Percentiles rank a stretch among this genome's conserved stretches.
Conservation (phyloP, 1,140 invertebrate genomes). For the Ips typographus region DNA sequence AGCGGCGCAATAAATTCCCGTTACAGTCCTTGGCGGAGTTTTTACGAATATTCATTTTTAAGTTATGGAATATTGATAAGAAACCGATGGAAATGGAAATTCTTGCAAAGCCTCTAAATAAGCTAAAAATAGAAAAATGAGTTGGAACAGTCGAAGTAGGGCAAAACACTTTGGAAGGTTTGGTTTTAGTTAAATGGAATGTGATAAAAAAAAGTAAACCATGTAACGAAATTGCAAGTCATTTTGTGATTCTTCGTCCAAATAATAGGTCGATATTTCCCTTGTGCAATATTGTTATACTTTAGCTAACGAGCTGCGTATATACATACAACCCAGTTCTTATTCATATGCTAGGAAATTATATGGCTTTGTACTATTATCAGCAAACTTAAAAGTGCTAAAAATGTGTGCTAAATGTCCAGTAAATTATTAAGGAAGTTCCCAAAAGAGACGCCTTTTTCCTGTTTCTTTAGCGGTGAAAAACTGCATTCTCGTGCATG, state of each 20-base stretch:
- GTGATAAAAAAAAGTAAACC: not conserved
- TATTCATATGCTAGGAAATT: too few relatives aligned
- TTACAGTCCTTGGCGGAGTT: conserved; percentile 33
- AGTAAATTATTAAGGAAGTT: not conserved
- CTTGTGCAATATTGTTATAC: not conserved
- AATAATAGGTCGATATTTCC: not conserved
- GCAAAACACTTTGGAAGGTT: too few relatives aligned
- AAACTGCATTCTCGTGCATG: conserved; percentile 1
- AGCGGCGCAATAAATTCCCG: conserved; percentile 42
- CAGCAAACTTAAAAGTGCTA: not conserved
- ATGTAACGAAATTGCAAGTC: not conserved
- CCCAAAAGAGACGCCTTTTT: not conserved
- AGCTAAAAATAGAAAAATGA: too few relatives aligned
- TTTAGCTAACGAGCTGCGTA: not conserved
- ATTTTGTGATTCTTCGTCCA: not conserved
- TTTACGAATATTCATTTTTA: conserved; percentile 42
- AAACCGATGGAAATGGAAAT: conserved; percentile 20
- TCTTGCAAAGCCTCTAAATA: too few relatives aligned
- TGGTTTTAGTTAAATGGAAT: not conserved
- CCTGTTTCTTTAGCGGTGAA: not conserved
- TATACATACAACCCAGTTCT: too few relatives aligned
- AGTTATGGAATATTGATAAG: conserved; percentile 42
- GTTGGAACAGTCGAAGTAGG: too few relatives aligned
- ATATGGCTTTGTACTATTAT: not conserved
- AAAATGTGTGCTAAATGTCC: not conserved